phyloP scores from a whole-genome alignment of 2,888 invertebrate species.

The Philonicus albiceps region DNA sequence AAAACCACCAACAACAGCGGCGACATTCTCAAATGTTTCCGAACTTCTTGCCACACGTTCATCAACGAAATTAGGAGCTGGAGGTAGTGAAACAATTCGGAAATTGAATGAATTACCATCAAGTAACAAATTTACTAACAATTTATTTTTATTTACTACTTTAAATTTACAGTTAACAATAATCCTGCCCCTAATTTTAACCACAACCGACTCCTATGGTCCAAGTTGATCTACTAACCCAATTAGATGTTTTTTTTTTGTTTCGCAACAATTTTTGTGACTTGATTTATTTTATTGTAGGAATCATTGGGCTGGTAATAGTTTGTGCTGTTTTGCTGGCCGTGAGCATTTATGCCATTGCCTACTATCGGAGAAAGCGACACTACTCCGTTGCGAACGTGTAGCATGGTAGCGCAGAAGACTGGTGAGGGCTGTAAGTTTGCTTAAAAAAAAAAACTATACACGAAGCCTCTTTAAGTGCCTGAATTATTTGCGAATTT shows the following conservation, averaged over 20 bases:
- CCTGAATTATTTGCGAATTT: not conserved
- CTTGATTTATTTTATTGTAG: not conserved
- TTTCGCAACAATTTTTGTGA: not conserved
- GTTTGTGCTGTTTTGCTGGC: not conserved
- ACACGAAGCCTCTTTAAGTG: not conserved
- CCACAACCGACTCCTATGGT: not conserved
- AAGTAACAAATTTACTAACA: not conserved
- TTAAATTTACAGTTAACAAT: not conserved
- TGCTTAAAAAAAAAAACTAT: not conserved
- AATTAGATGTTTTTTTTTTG: not conserved
- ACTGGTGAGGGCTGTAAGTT: not conserved
- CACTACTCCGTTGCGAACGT: not conserved
- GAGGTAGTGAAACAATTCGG: not conserved
- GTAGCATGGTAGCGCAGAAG: not conserved
- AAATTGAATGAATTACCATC: not conserved
- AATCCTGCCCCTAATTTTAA: not conserved
- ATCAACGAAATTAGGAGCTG: not conserved
- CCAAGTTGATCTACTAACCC: not conserved
- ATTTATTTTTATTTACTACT: not conserved
- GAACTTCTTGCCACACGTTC: not conserved
- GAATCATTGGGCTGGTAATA: conserved; percentile 12
- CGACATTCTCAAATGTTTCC: not conserved
- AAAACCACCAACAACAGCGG: not conserved
- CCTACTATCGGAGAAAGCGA: not conserved
- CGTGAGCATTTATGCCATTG: not conserved